Evolutionary conservation across 2,113 vertebrate species (phyloP), one percentile per base, ranked within the genome.

Genomic region (Epinephelus moara): DNA sequence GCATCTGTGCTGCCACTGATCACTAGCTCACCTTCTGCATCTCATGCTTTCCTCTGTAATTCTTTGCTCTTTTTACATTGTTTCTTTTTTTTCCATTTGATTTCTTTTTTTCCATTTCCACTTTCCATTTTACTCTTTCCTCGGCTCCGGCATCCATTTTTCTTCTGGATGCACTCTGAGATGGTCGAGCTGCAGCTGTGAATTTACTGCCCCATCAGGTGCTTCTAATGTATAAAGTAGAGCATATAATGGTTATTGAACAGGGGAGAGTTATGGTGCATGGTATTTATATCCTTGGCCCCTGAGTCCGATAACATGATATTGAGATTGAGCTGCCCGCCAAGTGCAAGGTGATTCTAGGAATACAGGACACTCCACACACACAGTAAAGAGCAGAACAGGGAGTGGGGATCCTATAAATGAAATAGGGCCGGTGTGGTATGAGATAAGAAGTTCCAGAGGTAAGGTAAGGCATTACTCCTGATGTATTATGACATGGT

Each of bases 211-310:
- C 93, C 93, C 93, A 95, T 95, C 93, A 93, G 92, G 88, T 92
- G 89, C 92, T 93, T 93, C 90, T 94, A 93, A 94, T 94, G 93
- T 94, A 93, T 93, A 93, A 94, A 94, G 93, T 91, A 93, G 91
- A 92, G 89, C 86, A 92, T 94, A 92, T 94, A 95, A 95, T 95
- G 94, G 94, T 93, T 94, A 95, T 95, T 94, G 94, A 94, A 93
- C 93, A 92, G 92, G 77, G 84, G 88, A 92, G 91, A 94, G 88
- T 94, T 92, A 93, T 92, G 87, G 92, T 87, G 89, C 72, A 45
- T 89, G 85, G 91, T 94, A 94, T 95, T 95, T 94, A 94, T 95
- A 92, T 90, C 91, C 93, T 85, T 88, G 91, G 92, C 91, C 92
- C 88, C 75, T 89, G 91, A 92, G 91, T 91, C 90, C 88, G 90